Evolutionary conservation across 2,797 vertebrate species (phyloP).

Genomic region (Myotis planiceps): DNA sequence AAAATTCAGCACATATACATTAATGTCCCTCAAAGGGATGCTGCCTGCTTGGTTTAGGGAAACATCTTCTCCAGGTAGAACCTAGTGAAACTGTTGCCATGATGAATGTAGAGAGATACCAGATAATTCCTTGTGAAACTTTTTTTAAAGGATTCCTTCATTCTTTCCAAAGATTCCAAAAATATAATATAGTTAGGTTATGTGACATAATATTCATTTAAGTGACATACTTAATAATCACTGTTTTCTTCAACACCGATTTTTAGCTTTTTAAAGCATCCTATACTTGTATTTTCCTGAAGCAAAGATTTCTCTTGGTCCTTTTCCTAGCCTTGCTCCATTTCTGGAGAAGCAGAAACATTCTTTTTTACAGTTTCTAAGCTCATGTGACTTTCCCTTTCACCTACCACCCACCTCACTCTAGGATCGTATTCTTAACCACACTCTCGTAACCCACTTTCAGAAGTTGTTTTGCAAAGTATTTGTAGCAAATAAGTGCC

Average conservation of each 20-base stretch:
- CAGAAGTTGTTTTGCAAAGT: constrained; percentile 8
- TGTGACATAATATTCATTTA: not conserved
- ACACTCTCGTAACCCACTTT: not conserved
- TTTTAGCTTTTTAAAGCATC: not conserved
- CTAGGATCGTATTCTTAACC: not conserved
- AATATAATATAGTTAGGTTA: not conserved
- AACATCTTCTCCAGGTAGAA: not conserved
- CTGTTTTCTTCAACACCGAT: constrained; percentile 8
- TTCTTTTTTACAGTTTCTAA: not conserved
- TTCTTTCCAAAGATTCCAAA: constrained; percentile 25
- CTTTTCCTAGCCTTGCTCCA: not conserved
- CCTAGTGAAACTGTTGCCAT: not conserved
- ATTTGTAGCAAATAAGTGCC: not conserved
- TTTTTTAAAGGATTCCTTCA: not conserved
- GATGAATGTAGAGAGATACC: not conserved
- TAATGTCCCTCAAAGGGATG: not conserved
- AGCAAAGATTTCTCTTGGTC: not conserved
- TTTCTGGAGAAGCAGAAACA: not conserved
- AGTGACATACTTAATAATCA: not conserved
- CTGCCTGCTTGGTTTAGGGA: not conserved
- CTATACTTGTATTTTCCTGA: not conserved
- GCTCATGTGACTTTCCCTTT: not conserved
- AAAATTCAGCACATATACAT: not conserved
- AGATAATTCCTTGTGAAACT: constrained; percentile 9
- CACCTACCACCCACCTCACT: not conserved